Conservation (phyloP, 2,888 invertebrate genomes). For the Pollenia griseotomentosa region DNA sequence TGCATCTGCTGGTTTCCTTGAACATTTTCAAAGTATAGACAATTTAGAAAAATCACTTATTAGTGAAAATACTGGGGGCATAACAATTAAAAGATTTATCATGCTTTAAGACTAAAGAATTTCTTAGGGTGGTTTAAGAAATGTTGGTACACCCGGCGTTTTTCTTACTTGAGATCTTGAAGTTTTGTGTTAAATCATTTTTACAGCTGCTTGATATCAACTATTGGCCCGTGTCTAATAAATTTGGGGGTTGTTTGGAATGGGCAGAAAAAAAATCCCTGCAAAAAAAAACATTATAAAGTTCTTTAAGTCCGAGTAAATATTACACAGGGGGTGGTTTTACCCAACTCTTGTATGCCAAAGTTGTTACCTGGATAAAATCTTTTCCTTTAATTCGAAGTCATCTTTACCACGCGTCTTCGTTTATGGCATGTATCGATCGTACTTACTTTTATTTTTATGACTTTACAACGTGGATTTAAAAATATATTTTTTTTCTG, state of each 20-base stretch:
- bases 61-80: conserved; percentile 50
- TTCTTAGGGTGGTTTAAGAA: conserved; percentile 55
- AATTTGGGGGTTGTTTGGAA: conserved; percentile 53
- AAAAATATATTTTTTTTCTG: conserved; percentile 22
- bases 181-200: conserved; percentile 56
- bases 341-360: neutral
- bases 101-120: conserved; percentile 3
- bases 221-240: conserved; percentile 59
- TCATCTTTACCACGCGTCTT: conserved; percentile 61
- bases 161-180: conserved; percentile 33
- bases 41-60: conserved; percentile 45
- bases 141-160: conserved; percentile 64
- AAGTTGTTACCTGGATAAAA: conserved; percentile 54
- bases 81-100: conserved; percentile 46
- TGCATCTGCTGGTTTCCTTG: conserved; percentile 28
- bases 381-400: neutral
- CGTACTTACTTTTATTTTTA: conserved; percentile 52
- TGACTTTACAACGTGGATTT: conserved; percentile 52
- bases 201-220: conserved; percentile 56
- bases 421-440: conserved; percentile 41
- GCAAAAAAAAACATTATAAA: conserved; percentile 11
- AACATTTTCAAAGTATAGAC: neutral
- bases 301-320: conserved; percentile 7
- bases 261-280: neutral
- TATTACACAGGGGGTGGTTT: conserved; percentile 58